A percentile compares a stretch with the other conserved stretches of the same genome.
Evolutionary conservation across 2,888 invertebrate species (phyloP).

Genomic region (Punctoribates punctum): DNA sequence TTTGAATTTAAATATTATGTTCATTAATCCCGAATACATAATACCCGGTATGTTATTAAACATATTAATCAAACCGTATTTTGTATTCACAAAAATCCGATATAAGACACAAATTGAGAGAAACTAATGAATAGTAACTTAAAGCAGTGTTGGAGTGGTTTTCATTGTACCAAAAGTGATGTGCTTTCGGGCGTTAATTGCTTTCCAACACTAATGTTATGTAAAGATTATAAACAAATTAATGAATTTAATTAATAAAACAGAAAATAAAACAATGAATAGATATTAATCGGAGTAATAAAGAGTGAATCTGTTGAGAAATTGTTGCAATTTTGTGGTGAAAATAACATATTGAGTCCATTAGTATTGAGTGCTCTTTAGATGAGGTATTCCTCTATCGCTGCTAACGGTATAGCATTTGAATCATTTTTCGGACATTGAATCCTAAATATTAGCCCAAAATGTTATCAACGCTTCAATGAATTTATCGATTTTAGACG

Average conservation of each 20-base stretch:
- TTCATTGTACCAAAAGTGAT: neutral
- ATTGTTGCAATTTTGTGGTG: neutral
- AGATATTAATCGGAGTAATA: neutral
- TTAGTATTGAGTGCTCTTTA: neutral
- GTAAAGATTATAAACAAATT: constrained; percentile 10
- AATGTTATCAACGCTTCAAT: constrained; percentile 29
- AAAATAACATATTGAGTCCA: constrained; percentile 18
- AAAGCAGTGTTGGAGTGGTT: neutral
- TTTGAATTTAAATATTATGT: constrained; percentile 10
- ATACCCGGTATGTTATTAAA: neutral
- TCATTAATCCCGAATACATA: neutral
- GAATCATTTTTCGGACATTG: constrained; percentile 8
- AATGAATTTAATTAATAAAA: constrained; percentile 6
- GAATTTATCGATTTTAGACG: constrained; percentile 13
- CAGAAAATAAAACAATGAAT: neutral
- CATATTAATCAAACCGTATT: constrained; percentile 12
- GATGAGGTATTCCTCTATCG: constrained; percentile 13
- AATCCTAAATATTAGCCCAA: constrained; percentile 26
- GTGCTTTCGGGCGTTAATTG: neutral
- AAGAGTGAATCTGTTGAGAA: neutral
- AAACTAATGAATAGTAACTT: neutral
- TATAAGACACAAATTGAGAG: too few species aligned
- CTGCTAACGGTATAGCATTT: neutral
- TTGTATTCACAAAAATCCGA: neutral
- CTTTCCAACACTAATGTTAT: constrained; percentile 3